Evolutionary conservation across 2,888 invertebrate genomes (phyloP), one percentile per base, ranked within the genome.

Genomic region (Xanthorhoe designata): DNA sequence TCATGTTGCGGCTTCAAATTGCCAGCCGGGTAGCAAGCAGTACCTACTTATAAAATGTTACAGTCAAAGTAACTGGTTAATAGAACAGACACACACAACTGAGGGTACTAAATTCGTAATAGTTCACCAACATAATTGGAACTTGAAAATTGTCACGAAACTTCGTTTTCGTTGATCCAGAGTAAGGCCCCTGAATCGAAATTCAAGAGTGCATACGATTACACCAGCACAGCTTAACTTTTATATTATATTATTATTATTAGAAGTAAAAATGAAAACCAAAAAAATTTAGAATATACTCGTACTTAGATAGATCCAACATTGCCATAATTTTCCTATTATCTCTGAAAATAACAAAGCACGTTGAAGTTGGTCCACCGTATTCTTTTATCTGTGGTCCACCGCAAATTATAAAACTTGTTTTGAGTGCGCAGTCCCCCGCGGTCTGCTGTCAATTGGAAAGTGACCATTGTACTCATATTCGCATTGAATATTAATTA

Each of bases 371-470:
- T 75, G 58, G 63, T 19, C 38, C 45, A 75, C 81, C 82, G 80
- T n/a, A n/a, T n/a, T n/a, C n/a, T n/a, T n/a, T n/a, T n/a, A n/a
- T n/a, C n/a, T n/a, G n/a, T 75, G 58, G 63, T 19, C 38, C 45
- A 75, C 81, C 82, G 80, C 83, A 79, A 81, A 84, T 84, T 85
- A 85, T 82, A 80, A 80, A 84, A 83, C 75, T 83, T 76, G 76
- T 79, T 79, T 76, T 70, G 64, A 58, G 75, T 71, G 75, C 69
- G 61, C 76, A 66, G 68, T 73, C 72, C 72, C 75, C 67, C 73
- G 79, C 60, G 77, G 79, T 78, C 70, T 71, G 50, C 51, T 69
- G 73, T 70, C 80, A 73, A 78, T 78, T 79, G 75, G 79, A 81
- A 81, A 80, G 80, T 78, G 73, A 68, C 76, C 69, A 75, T 78